Evolutionary conservation across 1,140 invertebrate species (phyloP).

Genomic region (Ladona fulva): DNA sequence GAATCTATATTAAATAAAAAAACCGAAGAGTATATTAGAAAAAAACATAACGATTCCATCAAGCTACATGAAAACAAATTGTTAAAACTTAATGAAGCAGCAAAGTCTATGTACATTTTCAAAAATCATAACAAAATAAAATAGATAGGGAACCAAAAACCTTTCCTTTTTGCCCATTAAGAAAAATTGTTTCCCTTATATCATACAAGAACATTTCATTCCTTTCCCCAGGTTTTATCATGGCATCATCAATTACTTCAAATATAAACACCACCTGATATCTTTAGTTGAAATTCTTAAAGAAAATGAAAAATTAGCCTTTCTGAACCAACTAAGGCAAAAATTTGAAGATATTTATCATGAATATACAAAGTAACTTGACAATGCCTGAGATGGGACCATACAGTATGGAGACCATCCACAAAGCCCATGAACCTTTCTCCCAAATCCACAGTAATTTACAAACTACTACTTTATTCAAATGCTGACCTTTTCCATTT

Average conservation of each 20-base stretch:
- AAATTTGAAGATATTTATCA: background rate
- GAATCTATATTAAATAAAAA: conserved; percentile 7
- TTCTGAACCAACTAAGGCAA: no score
- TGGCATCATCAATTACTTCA: background rate
- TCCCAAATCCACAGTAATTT: background rate
- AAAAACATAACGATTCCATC: conserved; percentile 8
- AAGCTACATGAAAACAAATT: conserved; percentile 1
- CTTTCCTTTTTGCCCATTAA: background rate
- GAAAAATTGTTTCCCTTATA: conserved; percentile 8
- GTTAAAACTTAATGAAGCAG: conserved; percentile 10
- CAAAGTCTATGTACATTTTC: conserved; percentile 1
- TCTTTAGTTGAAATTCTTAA: background rate
- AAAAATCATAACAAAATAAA: conserved; percentile 9
- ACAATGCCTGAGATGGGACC: background rate
- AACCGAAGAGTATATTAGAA: conserved; percentile 10
- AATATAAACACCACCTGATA: background rate
- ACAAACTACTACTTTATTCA: background rate
- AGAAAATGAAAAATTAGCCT: background rate
- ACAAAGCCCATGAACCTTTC: background rate
- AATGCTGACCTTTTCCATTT: background rate
- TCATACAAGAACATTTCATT: background rate
- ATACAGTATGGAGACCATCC: background rate
- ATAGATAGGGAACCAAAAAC: conserved; percentile 1
- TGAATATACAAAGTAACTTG: background rate
- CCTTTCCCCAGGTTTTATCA: background rate